phyloP scores from a whole-genome alignment of 1,140 invertebrate species.

The Zaprionus davidi region DNA sequence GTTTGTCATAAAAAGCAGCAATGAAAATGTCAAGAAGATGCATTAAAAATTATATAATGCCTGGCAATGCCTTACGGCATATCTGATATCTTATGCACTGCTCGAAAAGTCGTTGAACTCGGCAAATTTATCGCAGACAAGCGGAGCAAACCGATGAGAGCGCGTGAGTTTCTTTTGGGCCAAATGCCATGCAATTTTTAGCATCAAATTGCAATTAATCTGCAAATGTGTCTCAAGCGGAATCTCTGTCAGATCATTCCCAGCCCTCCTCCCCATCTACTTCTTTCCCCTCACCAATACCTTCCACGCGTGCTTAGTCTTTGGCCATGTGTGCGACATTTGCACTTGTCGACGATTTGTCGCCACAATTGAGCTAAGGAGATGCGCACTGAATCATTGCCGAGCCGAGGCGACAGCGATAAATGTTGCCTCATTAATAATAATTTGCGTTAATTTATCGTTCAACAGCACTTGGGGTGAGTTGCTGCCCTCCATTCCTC shows the following conservation, averaged over 20 bases:
- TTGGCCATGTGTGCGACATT: conserved; percentile 48
- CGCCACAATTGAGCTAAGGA: conserved; percentile 39
- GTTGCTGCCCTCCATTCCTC: conserved; percentile 19
- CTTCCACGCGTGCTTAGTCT: background rate
- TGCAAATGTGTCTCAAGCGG: conserved; percentile 44
- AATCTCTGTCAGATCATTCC: conserved; percentile 14
- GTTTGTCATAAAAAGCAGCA: conserved; percentile 45
- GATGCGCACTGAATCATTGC: conserved; percentile 21
- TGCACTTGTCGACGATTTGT: conserved; percentile 68
- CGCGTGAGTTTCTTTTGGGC: conserved; percentile 4
- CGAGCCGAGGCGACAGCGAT: conserved; percentile 59
- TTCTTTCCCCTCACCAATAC: background rate
- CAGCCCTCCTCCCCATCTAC: background rate
- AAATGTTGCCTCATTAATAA: conserved; percentile 78
- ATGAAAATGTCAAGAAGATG: conserved; percentile 11
- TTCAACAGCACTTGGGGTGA: conserved; percentile 47
- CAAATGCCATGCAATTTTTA: conserved; percentile 70
- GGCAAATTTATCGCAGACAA: background rate
- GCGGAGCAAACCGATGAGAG: background rate
- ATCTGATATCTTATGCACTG: conserved; percentile 32
- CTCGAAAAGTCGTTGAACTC: conserved; percentile 9
- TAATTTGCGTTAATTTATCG: conserved; percentile 81
- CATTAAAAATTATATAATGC: conserved; percentile 53
- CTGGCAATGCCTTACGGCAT: conserved; percentile 23
- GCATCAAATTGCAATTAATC: conserved; percentile 81